Conservation (phyloP, 2,888 invertebrate species). For the Glyphotaelius pellucidus region DNA sequence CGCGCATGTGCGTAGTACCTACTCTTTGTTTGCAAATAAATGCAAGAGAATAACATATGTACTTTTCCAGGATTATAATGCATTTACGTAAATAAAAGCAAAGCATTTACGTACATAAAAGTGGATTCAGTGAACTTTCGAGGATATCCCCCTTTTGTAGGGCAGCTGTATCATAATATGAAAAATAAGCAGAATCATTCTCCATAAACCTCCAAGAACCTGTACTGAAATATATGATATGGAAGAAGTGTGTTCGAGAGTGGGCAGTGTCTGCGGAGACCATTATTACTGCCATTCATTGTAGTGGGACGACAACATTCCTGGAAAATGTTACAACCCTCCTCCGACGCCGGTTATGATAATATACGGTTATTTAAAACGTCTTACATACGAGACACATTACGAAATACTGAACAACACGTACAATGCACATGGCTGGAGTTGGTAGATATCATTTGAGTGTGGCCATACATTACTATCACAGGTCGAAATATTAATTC, state of each 20-base stretch:
- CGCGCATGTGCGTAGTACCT: background rate
- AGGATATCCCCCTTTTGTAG: background rate
- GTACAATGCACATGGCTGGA: background rate
- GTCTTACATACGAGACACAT: background rate
- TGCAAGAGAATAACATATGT: background rate
- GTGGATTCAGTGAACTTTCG: background rate
- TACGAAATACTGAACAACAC: background rate
- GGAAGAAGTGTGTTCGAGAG: background rate
- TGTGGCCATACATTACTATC: too few relatives aligned
- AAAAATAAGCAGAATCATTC: background rate
- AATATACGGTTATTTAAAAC: background rate
- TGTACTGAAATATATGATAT: background rate
- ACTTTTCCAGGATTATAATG: background rate
- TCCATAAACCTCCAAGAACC: conserved; percentile 2
- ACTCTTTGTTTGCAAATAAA: background rate
- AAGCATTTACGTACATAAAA: background rate
- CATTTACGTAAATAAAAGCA: too few relatives aligned
- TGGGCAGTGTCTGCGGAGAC: background rate
- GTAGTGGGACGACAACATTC: background rate
- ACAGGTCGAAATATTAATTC: too few relatives aligned
- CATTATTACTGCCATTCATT: background rate
- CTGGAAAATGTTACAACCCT: background rate
- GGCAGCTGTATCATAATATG: background rate
- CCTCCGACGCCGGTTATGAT: background rate
- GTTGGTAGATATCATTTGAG: background rate